Conservation (phyloP, 2,113 vertebrate species). For the Peromyscus californicus region DNA sequence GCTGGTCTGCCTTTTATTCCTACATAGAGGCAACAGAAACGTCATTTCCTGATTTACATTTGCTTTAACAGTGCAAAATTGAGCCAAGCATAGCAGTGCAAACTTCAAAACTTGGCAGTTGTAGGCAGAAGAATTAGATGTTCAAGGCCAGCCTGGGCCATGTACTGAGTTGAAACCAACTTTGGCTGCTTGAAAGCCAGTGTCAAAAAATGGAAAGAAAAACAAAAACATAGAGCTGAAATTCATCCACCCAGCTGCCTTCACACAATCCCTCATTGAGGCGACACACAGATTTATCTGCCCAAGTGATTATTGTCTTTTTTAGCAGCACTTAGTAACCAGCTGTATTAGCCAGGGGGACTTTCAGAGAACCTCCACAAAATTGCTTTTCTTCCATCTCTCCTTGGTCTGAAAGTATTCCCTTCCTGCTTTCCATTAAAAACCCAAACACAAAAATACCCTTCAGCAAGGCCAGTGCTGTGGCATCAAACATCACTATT, state of each 20-base stretch:
- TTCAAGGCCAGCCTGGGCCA: not conserved
- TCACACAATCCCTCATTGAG: not conserved
- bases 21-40: not conserved
- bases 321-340: not conserved
- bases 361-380: not conserved
- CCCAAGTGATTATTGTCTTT: not conserved
- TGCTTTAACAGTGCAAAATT: not conserved
- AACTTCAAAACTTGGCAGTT: not conserved
- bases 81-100: not conserved
- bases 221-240: not conserved
- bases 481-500: not conserved
- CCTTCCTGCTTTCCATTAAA: not conserved
- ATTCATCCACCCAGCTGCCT: not conserved
- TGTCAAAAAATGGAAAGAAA: not conserved
- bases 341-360: not conserved
- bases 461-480: fast-evolving
- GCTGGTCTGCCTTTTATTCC: not conserved
- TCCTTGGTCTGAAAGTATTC: not conserved
- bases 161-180: not conserved
- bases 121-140: not conserved
- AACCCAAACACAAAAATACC: not conserved
- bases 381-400: not conserved
- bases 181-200: not conserved
- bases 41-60: not conserved
- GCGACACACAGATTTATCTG: not conserved